Base-by-base conservation (phyloP, 1,140 invertebrate species). In the Scaptomyza montana region DNA sequence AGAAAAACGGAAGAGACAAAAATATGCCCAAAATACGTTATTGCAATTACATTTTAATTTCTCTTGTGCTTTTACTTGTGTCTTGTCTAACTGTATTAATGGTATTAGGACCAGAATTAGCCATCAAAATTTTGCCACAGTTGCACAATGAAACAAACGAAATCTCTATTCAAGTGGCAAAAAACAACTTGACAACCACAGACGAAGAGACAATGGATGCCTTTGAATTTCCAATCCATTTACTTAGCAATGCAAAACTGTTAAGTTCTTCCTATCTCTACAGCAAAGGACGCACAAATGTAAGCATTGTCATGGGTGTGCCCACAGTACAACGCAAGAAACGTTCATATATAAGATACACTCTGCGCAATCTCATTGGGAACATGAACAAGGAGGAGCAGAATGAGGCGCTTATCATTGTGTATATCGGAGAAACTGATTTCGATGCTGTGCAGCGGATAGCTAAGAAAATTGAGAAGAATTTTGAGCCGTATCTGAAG, bases 241-340 rank as follows among this genome's bases (percentile, higher is more conserved):
- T 25, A 2, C 21, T 25, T 25, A 25, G 21, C 21, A 25, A 25
- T 25, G 21, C 21, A 2, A 4, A 25, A 25, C 21, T 25, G 21
- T 25, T 25, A 25, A 25, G 21, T 25, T 25, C 21, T 25, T 25
- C 21, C 21, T 25, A 25, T 25, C 21, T 25, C 1, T 93, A 97
- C 75, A 96, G 95, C 12, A 95, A 95, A 76, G 95, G 95, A 5
- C 93, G 96, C 49, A 93, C 93, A 9, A 96, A 96, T 78, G 95
- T 96, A 0, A 96, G 96, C 36, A 94, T 98, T 54, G 96, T 98
- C 0, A 93, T 99, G 19, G 98, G 97, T 12, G 94, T 95, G 69
- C 98, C 98, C 1, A 99, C 98, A 0, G 98, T 99, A 0, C 96
- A 95, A 78, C 93, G 98, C 53, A 96, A 97, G 67, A 96, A 97